Conservation (phyloP, 2,797 vertebrate genomes). For the Fundulus diaphanus region DNA sequence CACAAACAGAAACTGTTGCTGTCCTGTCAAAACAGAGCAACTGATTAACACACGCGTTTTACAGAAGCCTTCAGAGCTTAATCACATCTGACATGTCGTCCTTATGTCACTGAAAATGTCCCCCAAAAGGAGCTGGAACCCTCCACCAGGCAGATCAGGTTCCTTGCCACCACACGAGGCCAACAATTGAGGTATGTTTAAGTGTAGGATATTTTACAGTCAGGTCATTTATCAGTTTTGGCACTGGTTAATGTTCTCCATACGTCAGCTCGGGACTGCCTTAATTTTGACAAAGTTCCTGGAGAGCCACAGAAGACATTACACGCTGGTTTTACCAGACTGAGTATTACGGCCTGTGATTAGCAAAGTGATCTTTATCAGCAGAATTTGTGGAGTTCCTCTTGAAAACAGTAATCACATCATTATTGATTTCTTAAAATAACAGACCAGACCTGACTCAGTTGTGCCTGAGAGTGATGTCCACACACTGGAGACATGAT, state of each 20-base stretch:
- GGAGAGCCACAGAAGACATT: constrained; percentile 17
- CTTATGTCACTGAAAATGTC: constrained; percentile 7
- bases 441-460: constrained; percentile 12
- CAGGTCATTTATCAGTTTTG: constrained; percentile 5
- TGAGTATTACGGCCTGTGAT: constrained; percentile 4
- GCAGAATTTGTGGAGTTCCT: constrained; percentile 10
- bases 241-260: background rate
- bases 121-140: background rate
- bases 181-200: background rate
- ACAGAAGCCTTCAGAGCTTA: background rate
- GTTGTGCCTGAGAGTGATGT: background rate
- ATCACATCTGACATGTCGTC: background rate
- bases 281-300: constrained; percentile 11
- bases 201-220: constrained; percentile 9
- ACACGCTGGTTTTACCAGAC: background rate
- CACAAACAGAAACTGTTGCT: constrained; percentile 7
- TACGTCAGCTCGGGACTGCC: background rate
- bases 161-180: background rate
- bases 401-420: constrained; percentile 18
- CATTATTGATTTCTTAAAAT: constrained; percentile 5
- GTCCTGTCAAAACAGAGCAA: background rate
- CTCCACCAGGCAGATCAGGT: background rate
- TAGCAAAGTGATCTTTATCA: constrained; percentile 1
- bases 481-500: constrained; percentile 16
- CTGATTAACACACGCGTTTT: background rate